A percentile compares a stretch with the other conserved stretches of the same genome.
Evolutionary conservation across 2,797 vertebrate genomes (phyloP).

Genomic region (Myotis daubentonii): DNA sequence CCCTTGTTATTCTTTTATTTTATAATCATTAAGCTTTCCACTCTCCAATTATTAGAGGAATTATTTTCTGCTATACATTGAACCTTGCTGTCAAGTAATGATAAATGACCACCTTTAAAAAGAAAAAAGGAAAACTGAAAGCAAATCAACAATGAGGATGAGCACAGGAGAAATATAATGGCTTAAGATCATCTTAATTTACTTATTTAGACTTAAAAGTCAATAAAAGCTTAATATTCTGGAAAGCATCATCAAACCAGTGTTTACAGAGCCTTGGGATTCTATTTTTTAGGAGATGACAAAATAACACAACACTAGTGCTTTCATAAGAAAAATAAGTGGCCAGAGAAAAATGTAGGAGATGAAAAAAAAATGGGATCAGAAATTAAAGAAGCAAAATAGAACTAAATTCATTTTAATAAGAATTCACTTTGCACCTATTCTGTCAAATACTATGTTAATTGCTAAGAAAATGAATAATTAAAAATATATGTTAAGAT

Average conservation of each 20-base stretch:
- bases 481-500: neutral
- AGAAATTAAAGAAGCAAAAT: neutral
- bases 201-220: conserved; percentile 45
- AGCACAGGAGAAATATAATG: neutral
- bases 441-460: neutral
- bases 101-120: conserved; percentile 14
- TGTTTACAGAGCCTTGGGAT: neutral
- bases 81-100: conserved; percentile 27
- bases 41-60: neutral
- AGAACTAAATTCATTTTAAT: neutral
- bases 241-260: conserved; percentile 17
- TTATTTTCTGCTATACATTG: neutral
- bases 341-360: neutral
- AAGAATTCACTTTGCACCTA: neutral
- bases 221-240: conserved; percentile 47
- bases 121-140: neutral
- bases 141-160: neutral
- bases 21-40: neutral
- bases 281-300: conserved; percentile 7
- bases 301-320: neutral
- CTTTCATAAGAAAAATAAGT: neutral
- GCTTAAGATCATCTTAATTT: neutral
- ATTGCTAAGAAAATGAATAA: conserved; percentile 7
- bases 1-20: neutral
- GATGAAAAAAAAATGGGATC: neutral